A percentile compares a stretch with the other conserved stretches of the same genome.
Evolutionary conservation across 2,113 vertebrate species (phyloP).

Genomic region (Furnarius figulus): DNA sequence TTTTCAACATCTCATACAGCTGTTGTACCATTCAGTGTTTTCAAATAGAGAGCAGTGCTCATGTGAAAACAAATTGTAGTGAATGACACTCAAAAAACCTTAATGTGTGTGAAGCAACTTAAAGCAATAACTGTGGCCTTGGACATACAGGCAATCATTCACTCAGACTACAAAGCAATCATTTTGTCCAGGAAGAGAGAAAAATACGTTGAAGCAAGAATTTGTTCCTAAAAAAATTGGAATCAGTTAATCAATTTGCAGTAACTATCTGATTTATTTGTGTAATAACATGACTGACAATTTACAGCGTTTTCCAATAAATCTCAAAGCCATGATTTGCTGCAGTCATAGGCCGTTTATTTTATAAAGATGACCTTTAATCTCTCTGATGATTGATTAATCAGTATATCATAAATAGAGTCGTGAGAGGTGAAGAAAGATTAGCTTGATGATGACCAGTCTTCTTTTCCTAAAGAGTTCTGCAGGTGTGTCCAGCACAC

Average conservation of each 20-base stretch:
- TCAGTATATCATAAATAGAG: slow-evolving; percentile 68
- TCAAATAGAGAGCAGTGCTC: background rate
- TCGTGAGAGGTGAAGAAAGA: slow-evolving; percentile 1
- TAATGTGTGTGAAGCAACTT: background rate
- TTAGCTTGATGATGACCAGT: background rate
- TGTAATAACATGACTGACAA: slow-evolving; percentile 72
- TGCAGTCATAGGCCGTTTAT: slow-evolving; percentile 58
- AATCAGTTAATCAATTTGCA: slow-evolving; percentile 74
- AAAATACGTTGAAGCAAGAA: slow-evolving; percentile 62
- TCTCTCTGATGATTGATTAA: slow-evolving; percentile 72
- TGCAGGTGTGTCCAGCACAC: background rate
- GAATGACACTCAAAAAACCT: background rate
- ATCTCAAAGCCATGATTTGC: slow-evolving; percentile 70
- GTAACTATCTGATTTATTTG: slow-evolving; percentile 75
- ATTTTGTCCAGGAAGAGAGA: slow-evolving; percentile 51
- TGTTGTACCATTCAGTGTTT: background rate
- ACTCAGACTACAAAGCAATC: slow-evolving; percentile 38
- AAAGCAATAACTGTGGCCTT: slow-evolving; percentile 55
- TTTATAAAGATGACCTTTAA: slow-evolving; percentile 70
- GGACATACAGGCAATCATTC: slow-evolving; percentile 32
- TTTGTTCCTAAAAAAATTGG: slow-evolving; percentile 58
- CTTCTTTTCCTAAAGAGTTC: slow-evolving; percentile 11
- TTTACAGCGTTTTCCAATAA: slow-evolving; percentile 72
- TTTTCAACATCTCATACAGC: background rate
- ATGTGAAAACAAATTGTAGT: slow-evolving; percentile 7